Evolutionary conservation across 2,888 invertebrate species (phyloP).

Genomic region (Scelioninae gen. 1): DNA sequence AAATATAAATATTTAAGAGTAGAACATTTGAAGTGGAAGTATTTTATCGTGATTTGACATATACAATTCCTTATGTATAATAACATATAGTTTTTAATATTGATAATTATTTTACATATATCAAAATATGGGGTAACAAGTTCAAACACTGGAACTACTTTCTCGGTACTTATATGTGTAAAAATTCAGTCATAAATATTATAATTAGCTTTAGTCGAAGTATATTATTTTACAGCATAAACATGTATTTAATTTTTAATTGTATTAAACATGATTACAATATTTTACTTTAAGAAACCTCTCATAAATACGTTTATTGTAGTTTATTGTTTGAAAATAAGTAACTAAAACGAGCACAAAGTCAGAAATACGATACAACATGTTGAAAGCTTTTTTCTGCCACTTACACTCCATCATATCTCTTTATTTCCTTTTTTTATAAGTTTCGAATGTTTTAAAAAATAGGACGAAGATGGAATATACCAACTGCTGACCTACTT

Average conservation of each 20-base stretch:
- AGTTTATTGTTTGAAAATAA: conserved; percentile 23
- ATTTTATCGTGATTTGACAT: too few species aligned
- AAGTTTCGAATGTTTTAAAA: conserved; percentile 62
- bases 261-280: background rate
- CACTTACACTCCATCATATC: conserved; percentile 34
- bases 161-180: background rate
- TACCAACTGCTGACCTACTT: conserved; percentile 59
- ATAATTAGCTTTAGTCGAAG: too few species aligned
- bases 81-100: too few species aligned
- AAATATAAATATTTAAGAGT: too few species aligned
- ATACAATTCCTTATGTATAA: too few species aligned
- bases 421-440: conserved; percentile 10
- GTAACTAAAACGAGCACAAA: conserved; percentile 44
- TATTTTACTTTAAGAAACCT: background rate
- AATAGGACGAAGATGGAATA: conserved; percentile 61
- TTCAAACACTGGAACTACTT: conserved; percentile 16
- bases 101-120: too few species aligned
- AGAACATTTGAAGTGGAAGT: too few species aligned
- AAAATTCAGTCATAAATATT: background rate
- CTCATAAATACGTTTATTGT: conserved; percentile 2
- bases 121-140: conserved; percentile 12
- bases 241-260: background rate
- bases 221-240: background rate
- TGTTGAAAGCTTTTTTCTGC: conserved; percentile 59
- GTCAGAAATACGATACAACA: conserved; percentile 51